A percentile compares a stretch with the other conserved stretches of the same genome.
phyloP scores from a whole-genome alignment of 2,888 invertebrate species.

The Dicycla oo region DNA sequence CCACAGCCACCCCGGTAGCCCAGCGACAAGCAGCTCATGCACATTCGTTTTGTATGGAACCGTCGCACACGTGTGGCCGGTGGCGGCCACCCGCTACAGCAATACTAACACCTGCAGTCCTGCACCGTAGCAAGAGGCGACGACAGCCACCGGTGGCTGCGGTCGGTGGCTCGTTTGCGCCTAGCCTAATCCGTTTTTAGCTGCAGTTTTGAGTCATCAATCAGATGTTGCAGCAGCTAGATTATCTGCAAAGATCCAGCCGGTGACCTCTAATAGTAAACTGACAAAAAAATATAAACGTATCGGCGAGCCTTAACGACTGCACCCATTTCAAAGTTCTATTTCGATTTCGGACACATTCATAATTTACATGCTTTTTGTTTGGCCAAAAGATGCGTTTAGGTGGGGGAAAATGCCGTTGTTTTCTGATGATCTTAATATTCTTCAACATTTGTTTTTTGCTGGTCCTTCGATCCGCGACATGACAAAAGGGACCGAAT shows the following conservation, averaged over 20 bases:
- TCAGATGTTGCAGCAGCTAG: conserved; percentile 14
- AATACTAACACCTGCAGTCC: too few relatives aligned
- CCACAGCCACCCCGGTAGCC: too few relatives aligned
- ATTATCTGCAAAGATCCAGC: conserved; percentile 15
- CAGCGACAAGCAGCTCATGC: too few relatives aligned
- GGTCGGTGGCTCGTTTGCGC: too few relatives aligned
- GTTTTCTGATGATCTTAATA: not conserved
- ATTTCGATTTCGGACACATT: not conserved
- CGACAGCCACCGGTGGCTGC: too few relatives aligned
- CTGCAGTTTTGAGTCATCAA: conserved; percentile 21
- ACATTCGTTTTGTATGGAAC: too few relatives aligned
- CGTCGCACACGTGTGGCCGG: too few relatives aligned
- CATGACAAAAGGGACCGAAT: not conserved
- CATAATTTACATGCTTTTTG: not conserved
- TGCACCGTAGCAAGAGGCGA: too few relatives aligned
- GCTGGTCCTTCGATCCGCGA: conserved; percentile 6
- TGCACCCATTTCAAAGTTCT: conserved; percentile 4
- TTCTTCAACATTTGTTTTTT: not conserved
- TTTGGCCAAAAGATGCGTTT: not conserved
- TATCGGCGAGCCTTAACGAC: not conserved
- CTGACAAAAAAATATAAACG: conserved; percentile 15
- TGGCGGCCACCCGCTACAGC: too few relatives aligned
- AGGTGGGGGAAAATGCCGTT: not conserved
- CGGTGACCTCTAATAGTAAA: conserved; percentile 22
- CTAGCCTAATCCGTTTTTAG: too few relatives aligned